Evolutionary conservation across 1,140 invertebrate species (phyloP).

Genomic region (Linepithema humile): DNA sequence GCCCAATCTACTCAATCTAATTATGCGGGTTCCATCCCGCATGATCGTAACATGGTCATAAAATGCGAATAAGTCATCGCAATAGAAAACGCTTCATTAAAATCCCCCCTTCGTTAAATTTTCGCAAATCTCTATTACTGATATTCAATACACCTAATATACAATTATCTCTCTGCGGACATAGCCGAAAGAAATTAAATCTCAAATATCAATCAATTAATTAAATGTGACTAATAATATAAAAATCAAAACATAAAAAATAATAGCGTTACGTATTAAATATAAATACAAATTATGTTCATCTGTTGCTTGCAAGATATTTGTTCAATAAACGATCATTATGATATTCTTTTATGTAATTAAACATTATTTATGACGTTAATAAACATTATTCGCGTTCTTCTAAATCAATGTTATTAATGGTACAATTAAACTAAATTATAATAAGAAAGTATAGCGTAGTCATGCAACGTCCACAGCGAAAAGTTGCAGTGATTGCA

Average conservation of each 20-base stretch:
- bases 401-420: too few species aligned
- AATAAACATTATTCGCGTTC: too few species aligned
- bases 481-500: conserved; percentile 12
- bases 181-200: background rate
- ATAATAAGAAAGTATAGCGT: background rate
- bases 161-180: background rate
- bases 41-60: background rate
- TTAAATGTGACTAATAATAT: too few species aligned
- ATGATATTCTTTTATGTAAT: background rate
- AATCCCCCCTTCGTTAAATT: background rate
- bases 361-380: too few species aligned
- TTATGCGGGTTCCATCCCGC: background rate
- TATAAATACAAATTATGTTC: background rate
- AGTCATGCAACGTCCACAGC: conserved; percentile 1
- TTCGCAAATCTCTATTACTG: background rate
- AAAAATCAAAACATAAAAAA: background rate
- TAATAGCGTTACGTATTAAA: background rate
- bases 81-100: background rate
- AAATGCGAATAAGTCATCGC: background rate
- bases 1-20: conserved; percentile 50
- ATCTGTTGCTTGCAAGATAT: background rate
- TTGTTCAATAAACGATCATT: background rate
- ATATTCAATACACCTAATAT: background rate
- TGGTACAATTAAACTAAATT: background rate
- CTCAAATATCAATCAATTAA: too few species aligned